Evolutionary conservation across 2,113 vertebrate species (phyloP).

Genomic region (Cochlearius cochlearius): DNA sequence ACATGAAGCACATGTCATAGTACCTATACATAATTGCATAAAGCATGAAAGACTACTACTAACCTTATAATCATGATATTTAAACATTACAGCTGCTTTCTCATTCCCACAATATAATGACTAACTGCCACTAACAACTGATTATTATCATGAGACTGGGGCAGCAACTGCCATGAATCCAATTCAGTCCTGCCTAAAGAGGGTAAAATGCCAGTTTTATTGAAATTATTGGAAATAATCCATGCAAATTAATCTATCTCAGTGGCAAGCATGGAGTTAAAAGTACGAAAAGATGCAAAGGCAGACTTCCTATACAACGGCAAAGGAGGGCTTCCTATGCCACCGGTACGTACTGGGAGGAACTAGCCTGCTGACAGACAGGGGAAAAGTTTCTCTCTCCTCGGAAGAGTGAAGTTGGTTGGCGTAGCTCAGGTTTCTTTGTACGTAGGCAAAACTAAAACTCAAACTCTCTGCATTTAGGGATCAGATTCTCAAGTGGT

Average conservation of each 20-base stretch:
- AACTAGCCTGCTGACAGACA: not conserved
- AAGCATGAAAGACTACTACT: constrained; percentile 48
- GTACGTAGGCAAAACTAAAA: not conserved
- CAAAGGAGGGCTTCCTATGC: not conserved
- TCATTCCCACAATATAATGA: constrained; percentile 44
- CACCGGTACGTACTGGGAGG: not conserved
- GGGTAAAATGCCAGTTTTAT: not conserved
- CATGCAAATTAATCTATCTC: not conserved
- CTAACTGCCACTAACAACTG: constrained; percentile 47
- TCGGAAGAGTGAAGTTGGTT: not conserved
- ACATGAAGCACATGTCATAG: constrained; percentile 8
- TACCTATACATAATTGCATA: constrained; percentile 48
- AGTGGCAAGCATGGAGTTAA: not conserved
- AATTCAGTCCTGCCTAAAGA: not conserved
- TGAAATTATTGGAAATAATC: constrained; percentile 4
- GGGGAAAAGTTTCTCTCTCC: not conserved
- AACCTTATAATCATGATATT: constrained; percentile 61
- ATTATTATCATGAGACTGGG: constrained; percentile 48
- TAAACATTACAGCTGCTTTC: constrained; percentile 58
- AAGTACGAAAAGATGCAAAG: not conserved
- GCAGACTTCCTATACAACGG: not conserved
- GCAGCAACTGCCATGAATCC: constrained; percentile 24
- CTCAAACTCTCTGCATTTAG: not conserved
- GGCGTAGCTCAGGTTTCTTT: not conserved
- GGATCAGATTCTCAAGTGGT: not conserved